Base-by-base conservation (phyloP, 2,113 vertebrate species). In the Ardeotis arabs region DNA sequence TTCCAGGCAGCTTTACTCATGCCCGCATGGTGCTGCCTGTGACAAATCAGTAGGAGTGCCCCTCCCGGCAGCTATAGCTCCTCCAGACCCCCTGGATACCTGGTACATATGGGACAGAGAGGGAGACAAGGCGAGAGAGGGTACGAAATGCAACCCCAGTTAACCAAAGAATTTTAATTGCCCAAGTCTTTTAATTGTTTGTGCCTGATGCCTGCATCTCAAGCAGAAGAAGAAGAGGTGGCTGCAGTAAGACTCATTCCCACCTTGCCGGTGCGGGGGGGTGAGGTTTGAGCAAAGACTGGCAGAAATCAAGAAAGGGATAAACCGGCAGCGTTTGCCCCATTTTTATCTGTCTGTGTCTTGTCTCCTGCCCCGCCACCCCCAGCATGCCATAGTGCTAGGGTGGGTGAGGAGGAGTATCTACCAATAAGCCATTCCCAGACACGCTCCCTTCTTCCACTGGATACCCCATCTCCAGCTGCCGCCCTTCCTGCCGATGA, bases 301-400 rank as follows among this genome's bases (percentile, higher is more conserved):
- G 64, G 25, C 35, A 41, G 33, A 35, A 67, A 58, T 29, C 25
- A 56, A 45, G 33, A 63, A 81, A 47, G 39, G 44, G 53, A 79
- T 29, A 52, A 67, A 68, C 14, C 0, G 4, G n/a, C 29, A 52
- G 45, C 1, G 2, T 56, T 25, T 55, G 35, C 52, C 15, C 29
- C 14, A 19, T 16, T 53, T 33, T 59, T 41, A 62, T 20, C 49
- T 69, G 19, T 19, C 16, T 1, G 1, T 24, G 45, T 50, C 62
- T 49, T 18, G 37, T 19, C 73, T 80, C 80, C 62, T 44, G 62
- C 27, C 19, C 33, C 53, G n/a, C 31, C 33, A 35, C 10, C 25
- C 35, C 28, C 21, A 50, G 31, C 31, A 31, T 19, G 9, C 58
- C 0, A 0, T 4, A 55, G 33, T 11, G 19, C 47, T 10, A 14